Evolutionary conservation across 2,888 invertebrate species (phyloP).

Genomic region (Carabus problematicus): DNA sequence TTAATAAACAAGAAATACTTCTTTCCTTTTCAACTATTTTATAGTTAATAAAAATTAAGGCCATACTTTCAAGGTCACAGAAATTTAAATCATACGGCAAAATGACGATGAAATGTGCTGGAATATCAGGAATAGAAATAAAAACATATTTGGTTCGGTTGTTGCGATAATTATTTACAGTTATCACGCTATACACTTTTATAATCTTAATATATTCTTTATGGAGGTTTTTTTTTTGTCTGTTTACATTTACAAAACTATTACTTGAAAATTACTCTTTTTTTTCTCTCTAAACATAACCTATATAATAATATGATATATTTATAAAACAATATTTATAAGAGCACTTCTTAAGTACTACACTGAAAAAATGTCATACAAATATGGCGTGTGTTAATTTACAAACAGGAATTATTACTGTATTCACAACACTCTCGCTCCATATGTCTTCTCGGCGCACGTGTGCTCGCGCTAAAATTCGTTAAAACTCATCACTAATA

Average conservation of each 20-base stretch:
- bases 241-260: conserved; percentile 41
- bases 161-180: conserved; percentile 16
- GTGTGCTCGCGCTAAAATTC: conserved; percentile 19
- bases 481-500: conserved; percentile 31
- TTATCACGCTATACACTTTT: background rate
- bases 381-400: conserved; percentile 35
- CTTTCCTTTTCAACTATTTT: too few species aligned
- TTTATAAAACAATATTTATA: conserved; percentile 40
- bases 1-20: too few species aligned
- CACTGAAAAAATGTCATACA: conserved; percentile 35
- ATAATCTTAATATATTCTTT: conserved; percentile 4
- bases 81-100: too few species aligned
- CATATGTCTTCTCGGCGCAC: conserved; percentile 4
- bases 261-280: conserved; percentile 30
- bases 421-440: too few species aligned
- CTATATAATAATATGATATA: background rate
- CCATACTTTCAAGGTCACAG: too few species aligned
- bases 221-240: background rate
- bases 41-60: too few species aligned
- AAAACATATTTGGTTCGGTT: background rate
- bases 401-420: conserved; percentile 3
- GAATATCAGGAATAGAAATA: background rate
- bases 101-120: background rate
- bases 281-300: conserved; percentile 7
- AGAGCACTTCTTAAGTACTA: conserved; percentile 49